Conservation (phyloP, 2,113 vertebrate genomes). For the Aspiorhynchus laticeps region DNA sequence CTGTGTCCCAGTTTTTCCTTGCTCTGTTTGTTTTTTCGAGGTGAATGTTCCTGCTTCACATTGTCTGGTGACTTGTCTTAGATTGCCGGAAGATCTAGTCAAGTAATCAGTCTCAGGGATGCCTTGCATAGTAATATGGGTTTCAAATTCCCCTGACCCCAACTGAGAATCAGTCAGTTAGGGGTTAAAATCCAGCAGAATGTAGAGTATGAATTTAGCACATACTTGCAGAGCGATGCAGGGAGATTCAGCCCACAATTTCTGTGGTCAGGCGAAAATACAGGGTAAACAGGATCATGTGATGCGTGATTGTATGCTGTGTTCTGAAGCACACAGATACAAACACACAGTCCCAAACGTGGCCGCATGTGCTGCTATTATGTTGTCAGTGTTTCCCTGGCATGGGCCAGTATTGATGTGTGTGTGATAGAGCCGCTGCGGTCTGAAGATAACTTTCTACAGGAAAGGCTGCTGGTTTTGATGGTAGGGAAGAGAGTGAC, state of each 20-base stretch:
- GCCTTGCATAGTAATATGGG: background rate
- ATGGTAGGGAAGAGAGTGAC: constrained; percentile 23
- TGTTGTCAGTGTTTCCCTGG: constrained; percentile 42
- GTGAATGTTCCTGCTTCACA: background rate
- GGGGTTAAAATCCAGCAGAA: background rate
- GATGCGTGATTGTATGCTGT: constrained; percentile 16
- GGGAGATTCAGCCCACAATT: background rate
- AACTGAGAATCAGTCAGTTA: background rate
- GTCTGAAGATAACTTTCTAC: constrained; percentile 53
- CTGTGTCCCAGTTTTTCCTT: constrained; percentile 24
- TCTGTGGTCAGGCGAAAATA: constrained; percentile 27
- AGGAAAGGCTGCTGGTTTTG: constrained; percentile 51
- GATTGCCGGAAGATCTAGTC: background rate
- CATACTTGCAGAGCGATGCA: background rate
- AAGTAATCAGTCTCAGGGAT: background rate
- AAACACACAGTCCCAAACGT: background rate
- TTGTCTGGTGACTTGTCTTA: background rate
- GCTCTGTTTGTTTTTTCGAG: constrained; percentile 1
- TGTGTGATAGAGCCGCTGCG: constrained; percentile 19
- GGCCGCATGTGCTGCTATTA: constrained; percentile 27
- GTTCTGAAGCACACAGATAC: background rate
- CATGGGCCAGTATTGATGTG: constrained; percentile 45
- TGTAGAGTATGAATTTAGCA: background rate
- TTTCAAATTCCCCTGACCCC: background rate
- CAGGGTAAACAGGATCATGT: constrained; percentile 38